A percentile compares a stretch with the other conserved stretches of the same genome.
These are phyloP conservation scores for Diplodus puntazzo DNA, from an alignment of 2,797 vertebrate genomes.

Conservation along the genomic window DNA sequence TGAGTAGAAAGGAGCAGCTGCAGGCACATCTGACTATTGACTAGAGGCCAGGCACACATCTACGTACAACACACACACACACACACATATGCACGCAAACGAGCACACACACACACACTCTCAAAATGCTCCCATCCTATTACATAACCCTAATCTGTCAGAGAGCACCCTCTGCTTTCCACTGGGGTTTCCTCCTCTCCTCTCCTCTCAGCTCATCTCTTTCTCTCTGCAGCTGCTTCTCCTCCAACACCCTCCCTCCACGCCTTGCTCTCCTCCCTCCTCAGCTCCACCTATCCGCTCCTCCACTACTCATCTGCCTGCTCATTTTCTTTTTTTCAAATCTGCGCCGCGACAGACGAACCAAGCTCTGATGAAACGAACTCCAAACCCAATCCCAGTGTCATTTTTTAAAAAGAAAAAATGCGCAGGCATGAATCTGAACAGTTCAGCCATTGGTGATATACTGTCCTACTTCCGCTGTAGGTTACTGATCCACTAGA, in stretches of 20 bases:
- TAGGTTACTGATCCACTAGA: slow-evolving; percentile 55
- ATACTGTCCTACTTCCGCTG: slow-evolving; percentile 31
- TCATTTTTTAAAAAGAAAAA: slow-evolving; percentile 16
- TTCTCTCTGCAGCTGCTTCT: slow-evolving; percentile 61
- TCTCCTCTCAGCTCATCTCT: slow-evolving; percentile 46
- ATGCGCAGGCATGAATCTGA: neutral
- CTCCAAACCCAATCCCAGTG: slow-evolving; percentile 5
- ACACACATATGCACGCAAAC: slow-evolving; percentile 13
- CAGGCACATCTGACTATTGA: slow-evolving; percentile 66
- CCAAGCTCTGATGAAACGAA: neutral
- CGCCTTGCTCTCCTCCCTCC: slow-evolving; percentile 23
- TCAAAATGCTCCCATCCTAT: slow-evolving; percentile 68
- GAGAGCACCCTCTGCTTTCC: slow-evolving; percentile 67
- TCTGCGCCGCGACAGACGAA: slow-evolving; percentile 31
- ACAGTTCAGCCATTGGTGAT: slow-evolving; percentile 23
- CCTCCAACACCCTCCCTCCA: slow-evolving; percentile 13
- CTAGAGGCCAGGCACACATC: slow-evolving; percentile 48
- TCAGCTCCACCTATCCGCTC: slow-evolving; percentile 35
- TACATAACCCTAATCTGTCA: slow-evolving; percentile 81
- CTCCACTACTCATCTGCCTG: slow-evolving; percentile 39
- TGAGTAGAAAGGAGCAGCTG: slow-evolving; percentile 68
- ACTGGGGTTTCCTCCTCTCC: slow-evolving; percentile 70
- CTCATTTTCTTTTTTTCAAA: slow-evolving; percentile 48
- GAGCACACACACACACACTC: slow-evolving; percentile 4
- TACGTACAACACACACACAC: slow-evolving; percentile 20